Base-by-base conservation (phyloP, 92 coral and sea anemone species). In the Paragorgia papillata region DNA sequence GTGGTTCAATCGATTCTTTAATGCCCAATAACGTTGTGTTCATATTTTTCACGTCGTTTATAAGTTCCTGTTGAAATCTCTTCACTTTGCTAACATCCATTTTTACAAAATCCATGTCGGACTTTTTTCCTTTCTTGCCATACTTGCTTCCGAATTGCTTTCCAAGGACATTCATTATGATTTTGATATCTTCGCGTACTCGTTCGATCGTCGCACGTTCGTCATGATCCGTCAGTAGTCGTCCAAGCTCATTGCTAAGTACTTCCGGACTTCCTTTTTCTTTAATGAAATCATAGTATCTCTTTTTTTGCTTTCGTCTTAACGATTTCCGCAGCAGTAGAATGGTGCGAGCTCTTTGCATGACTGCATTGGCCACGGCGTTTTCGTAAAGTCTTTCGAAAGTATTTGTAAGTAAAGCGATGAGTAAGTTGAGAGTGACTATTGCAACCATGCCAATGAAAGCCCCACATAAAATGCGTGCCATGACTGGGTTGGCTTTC, bases 401-500 rank as follows among this genome's bases (percentile, higher is more conserved):
- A 21, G 77, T 70, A 63, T 70, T 70, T 22, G 77, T 27, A 15
- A 70, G 63, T n/a, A 70, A 49, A 31, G 77, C 77, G 56, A 70
- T 70, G 28, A 70, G 77, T 29, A 70, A 34, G 49, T 70, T 70
- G 0, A 70, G 48, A 0, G 77, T 51, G 1, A 70, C 77, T 24
- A 70, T 70, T 9, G 77, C 77, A 32, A n/a, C 62, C 0, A 70
- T 31, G 7, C 22, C 63, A 7, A 70, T 70, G 22, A 70, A 70
- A 51, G 14, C 15, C 15, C 53, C 53, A 46, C 17, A 46, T 15
- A 46, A 15, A 46, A 46, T 9, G 7, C 53, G 53, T 21, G 98
- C 80, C 97, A 91, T 94, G 65, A 86, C 31, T 3, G 98, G 94
- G 27, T 89, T 84, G 37, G 80, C 90, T 26, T 69, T 63, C 26